Conservation (phyloP, 1,140 invertebrate species). For the Helicoverpa zea region DNA sequence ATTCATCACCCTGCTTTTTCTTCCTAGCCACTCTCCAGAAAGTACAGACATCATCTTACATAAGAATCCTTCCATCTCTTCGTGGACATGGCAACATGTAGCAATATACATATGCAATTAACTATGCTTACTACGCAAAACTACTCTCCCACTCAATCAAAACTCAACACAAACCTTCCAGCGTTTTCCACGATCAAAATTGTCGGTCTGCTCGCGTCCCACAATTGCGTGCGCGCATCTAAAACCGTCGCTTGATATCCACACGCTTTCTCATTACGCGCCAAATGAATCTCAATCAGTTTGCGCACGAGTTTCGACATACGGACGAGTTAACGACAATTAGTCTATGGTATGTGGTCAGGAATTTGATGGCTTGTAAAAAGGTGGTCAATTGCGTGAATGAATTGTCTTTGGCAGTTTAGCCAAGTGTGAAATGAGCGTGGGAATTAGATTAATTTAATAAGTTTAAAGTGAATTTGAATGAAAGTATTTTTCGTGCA, state of each 20-base stretch:
- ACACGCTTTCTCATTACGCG: constrained; percentile 48
- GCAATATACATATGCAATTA: too few relatives aligned
- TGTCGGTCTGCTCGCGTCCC: constrained; percentile 25
- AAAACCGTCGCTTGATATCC: constrained; percentile 15
- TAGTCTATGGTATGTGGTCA: constrained; percentile 2
- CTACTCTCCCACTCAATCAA: background rate
- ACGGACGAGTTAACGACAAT: constrained; percentile 12
- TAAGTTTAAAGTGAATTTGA: background rate
- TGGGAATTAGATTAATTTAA: background rate
- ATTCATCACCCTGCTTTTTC: too few relatives aligned
- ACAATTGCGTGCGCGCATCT: constrained; percentile 37
- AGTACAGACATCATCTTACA: too few relatives aligned
- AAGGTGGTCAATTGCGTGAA: constrained; percentile 11
- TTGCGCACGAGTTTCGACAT: constrained; percentile 29
- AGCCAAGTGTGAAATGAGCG: constrained; percentile 15
- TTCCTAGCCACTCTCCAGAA: background rate
- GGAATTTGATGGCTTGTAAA: constrained; percentile 21
- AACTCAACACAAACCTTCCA: background rate
- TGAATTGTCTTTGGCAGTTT: constrained; percentile 10
- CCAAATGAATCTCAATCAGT: constrained; percentile 43
- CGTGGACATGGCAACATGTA: too few relatives aligned
- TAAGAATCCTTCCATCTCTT: too few relatives aligned
- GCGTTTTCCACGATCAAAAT: constrained; percentile 9
- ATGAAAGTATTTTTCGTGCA: background rate
- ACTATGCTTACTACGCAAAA: too few relatives aligned